Evolutionary conservation across 2,888 invertebrate species (phyloP).

Genomic region (Ennomos erosarius): DNA sequence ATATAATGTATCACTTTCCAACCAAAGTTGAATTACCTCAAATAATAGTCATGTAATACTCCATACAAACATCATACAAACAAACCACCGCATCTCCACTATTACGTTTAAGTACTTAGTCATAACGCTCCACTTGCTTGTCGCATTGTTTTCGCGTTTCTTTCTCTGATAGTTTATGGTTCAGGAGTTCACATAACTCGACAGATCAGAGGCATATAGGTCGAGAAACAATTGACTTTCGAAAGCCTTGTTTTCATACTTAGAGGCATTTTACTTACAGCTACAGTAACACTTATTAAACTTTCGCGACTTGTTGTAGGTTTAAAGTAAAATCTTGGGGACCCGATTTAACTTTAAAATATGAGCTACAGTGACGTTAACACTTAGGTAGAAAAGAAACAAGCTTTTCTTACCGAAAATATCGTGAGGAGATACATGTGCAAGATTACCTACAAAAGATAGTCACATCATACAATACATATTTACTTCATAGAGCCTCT

Average conservation of each 20-base stretch:
- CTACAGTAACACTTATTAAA: too few relatives aligned
- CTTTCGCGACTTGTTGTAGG: too few relatives aligned
- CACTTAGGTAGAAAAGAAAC: too few relatives aligned
- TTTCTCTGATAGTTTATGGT: conserved; percentile 47
- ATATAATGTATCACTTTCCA: too few relatives aligned
- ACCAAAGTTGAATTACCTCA: conserved; percentile 2
- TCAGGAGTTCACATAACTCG: conserved; percentile 64
- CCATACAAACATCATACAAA: conserved; percentile 7
- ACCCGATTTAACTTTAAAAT: too few relatives aligned
- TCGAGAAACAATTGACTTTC: conserved; percentile 56
- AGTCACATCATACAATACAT: too few relatives aligned
- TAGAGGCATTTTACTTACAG: conserved; percentile 18
- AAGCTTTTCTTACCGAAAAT: too few relatives aligned
- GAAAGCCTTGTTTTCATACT: conserved; percentile 55
- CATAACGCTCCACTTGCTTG: conserved; percentile 39
- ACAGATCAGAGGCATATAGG: conserved; percentile 46
- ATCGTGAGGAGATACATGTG: too few relatives aligned
- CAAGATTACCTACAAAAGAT: too few relatives aligned
- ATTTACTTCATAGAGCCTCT: too few relatives aligned
- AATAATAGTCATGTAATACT: neutral
- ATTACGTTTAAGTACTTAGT: conserved; percentile 4
- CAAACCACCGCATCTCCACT: neutral
- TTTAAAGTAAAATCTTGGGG: too few relatives aligned
- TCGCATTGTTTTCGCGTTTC: conserved; percentile 25
- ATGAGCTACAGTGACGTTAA: too few relatives aligned